Evolutionary conservation across 53 echinoderm and acorn worm species (phyloP).

Genomic region (Paelopatides confundens): DNA sequence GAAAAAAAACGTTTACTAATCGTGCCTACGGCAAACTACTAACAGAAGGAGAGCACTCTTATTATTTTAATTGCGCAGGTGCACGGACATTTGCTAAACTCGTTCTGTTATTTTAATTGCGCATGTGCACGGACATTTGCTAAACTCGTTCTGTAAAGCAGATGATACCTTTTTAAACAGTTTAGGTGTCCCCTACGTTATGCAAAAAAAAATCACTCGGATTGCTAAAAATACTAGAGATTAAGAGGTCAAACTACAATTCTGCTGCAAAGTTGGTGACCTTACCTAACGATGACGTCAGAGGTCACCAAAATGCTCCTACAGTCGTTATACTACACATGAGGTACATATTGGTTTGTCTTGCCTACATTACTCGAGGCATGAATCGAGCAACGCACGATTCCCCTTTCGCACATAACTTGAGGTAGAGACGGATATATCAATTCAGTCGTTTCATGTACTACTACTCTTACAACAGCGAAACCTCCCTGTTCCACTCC

Average conservation of each 20-base stretch:
- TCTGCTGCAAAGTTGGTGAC: constrained; percentile 36
- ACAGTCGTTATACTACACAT: constrained; percentile 43
- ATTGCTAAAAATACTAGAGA: constrained; percentile 28
- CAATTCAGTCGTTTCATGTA: not conserved
- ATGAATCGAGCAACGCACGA: constrained; percentile 16
- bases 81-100: not conserved
- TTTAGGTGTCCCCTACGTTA: constrained; percentile 6
- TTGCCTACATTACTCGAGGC: constrained; percentile 34
- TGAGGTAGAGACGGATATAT: constrained; percentile 49
- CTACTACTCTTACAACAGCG: not conserved
- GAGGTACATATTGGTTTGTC: constrained; percentile 50
- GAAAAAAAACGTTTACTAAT: not conserved
- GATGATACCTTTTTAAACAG: not conserved
- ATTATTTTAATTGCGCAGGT: not conserved
- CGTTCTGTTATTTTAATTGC: not conserved
- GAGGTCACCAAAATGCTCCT: constrained; percentile 36
- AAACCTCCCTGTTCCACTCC: constrained; percentile 25
- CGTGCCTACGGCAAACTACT: constrained; percentile 5
- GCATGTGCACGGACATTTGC: not conserved
- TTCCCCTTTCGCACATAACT: constrained; percentile 43
- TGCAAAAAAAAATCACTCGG: constrained; percentile 8
- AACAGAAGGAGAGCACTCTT: not conserved
- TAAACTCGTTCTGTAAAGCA: not conserved
- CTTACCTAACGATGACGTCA: constrained; percentile 12
- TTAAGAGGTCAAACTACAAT: constrained; percentile 50